Percentiles rank a stretch among this genome's conserved stretches.
Evolutionary conservation across 2,797 vertebrate species (phyloP).

Genomic region (Chelonia mydas): DNA sequence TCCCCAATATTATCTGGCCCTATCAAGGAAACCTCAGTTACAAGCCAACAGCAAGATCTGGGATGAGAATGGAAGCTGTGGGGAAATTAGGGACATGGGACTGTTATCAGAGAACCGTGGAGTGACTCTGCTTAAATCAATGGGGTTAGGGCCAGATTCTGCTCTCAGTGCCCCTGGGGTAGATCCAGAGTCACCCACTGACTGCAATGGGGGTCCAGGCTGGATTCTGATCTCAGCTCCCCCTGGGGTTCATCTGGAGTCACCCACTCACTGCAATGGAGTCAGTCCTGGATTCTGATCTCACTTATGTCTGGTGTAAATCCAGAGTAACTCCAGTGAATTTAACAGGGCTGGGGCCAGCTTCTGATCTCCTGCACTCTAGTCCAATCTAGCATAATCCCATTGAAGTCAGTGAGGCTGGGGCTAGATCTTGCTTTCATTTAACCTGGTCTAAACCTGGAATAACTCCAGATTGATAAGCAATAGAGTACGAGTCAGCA

Average conservation of each 20-base stretch:
- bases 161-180: neutral
- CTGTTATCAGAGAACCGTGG: neutral
- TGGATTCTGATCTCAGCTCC: neutral
- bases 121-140: neutral
- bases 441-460: neutral
- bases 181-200: neutral
- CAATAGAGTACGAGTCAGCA: neutral
- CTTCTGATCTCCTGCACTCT: neutral
- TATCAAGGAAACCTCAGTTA: neutral
- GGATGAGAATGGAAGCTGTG: neutral
- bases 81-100: neutral
- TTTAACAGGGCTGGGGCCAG: neutral
- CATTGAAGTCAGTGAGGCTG: neutral
- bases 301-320: neutral
- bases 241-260: neutral
- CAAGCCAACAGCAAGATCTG: neutral
- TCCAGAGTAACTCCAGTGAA: neutral
- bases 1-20: neutral
- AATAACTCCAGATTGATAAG: neutral
- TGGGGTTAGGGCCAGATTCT: neutral
- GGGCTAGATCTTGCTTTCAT: neutral
- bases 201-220: neutral
- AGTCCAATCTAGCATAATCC: neutral
- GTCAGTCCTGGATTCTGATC: neutral
- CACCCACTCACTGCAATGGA: neutral